Evolutionary conservation across 2,888 invertebrate genomes (phyloP).

Genomic region (Oscheius myriophilus): DNA sequence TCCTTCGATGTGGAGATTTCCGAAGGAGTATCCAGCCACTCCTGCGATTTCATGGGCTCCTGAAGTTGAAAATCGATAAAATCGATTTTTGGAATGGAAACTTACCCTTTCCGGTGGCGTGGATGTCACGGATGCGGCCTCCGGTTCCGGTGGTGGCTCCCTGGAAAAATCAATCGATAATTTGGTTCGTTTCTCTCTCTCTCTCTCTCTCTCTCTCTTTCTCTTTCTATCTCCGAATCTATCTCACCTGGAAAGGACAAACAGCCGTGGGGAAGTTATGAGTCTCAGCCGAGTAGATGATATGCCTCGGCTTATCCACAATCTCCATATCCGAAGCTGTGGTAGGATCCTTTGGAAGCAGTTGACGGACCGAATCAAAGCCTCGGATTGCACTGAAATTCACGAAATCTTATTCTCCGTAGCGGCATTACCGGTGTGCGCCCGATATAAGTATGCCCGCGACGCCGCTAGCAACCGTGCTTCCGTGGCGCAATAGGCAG

Average conservation of each 20-base stretch:
- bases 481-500: conserved; percentile 65
- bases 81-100: background rate
- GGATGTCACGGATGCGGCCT: conserved; percentile 91
- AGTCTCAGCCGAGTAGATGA: conserved; percentile 97
- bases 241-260: conserved; percentile 44
- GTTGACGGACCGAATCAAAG: conserved; percentile 77
- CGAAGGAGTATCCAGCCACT: conserved; percentile 95
- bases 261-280: conserved; percentile 92
- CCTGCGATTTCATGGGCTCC: conserved; percentile 66
- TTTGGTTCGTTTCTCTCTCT: background rate
- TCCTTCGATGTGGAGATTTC: conserved; percentile 90
- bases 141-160: conserved; percentile 94
- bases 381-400: conserved; percentile 75
- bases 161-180: conserved; percentile 80
- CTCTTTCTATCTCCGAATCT: too few species aligned
- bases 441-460: too few species aligned
- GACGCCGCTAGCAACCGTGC: conserved; percentile 16
- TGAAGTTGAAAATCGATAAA: background rate
- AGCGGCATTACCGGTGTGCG: background rate
- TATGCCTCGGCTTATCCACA: conserved; percentile 79
- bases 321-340: conserved; percentile 77
- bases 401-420: too few species aligned
- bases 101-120: conserved; percentile 92
- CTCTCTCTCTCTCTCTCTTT: too few species aligned
- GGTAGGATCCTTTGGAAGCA: conserved; percentile 80